Base-by-base conservation (phyloP, 2,797 vertebrate species). In the Cyprinodon diabolis region DNA sequence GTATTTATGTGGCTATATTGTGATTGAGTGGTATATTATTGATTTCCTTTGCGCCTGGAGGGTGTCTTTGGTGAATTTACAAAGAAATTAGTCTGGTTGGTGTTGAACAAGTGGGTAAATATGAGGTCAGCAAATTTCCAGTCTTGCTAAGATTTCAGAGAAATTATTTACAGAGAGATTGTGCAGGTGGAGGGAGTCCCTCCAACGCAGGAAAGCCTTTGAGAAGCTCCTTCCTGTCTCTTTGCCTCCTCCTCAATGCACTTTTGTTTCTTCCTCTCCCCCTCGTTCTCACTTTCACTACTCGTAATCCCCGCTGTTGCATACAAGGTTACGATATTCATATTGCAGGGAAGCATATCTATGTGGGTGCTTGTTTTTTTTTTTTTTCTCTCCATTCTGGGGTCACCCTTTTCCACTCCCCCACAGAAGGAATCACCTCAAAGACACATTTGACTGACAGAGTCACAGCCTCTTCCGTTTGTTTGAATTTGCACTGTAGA, bases 141-240 rank as follows among this genome's bases (percentile, higher is more conserved):
- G 74, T 86, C 69, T 81, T 70, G 12, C 35, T 19, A 4, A 71
- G 79, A 88, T 90, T 92, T 90, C 86, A 85, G 79, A 91, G 88
- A 90, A 89, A 45, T 70, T 81, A 76, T 88, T 90, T 84, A 80
- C 37, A 87, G 76, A 85, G 84, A 87, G 86, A 70, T 47, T 51
- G 63, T 85, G 76, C 21, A 70, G 81, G 80, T 84, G 71, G 52
- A 87, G 92, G 90, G 90, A 92, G 90, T 92, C 90, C 90, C 92
- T 91, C 93, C 92, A 77, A 94, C 88, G 88, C 92, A 94, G 94
- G 93, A 94, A 94, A 95, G 90, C 93, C 95, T 94, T 94, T 93
- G 84, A 91, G 91, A 90, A 88, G 90, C 90, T 91, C 80, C 88
- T 92, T 93, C 92, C 90, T 92, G 91, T 90, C 81, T 91, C 83